These are phyloP conservation scores for Lepeophtheirus nordmannii DNA, from an alignment of 2,888 invertebrate species.

Conservation along the genomic window DNA sequence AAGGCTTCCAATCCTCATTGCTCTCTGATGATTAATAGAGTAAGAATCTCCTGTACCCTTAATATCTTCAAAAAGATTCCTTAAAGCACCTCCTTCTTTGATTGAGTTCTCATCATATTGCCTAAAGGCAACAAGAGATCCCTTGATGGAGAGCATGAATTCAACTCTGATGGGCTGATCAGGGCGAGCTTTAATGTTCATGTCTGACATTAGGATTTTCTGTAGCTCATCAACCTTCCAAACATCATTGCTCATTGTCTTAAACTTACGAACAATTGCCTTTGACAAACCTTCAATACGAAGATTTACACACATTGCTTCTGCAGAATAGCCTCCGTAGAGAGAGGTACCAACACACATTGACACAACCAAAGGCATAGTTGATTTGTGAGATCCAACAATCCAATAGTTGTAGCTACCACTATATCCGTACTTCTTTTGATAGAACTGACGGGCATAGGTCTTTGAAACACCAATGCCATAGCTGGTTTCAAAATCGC, in stretches of 20 bases:
- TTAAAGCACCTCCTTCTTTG: not conserved
- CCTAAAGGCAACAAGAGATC: constrained; percentile 4
- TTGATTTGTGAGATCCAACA: constrained; percentile 15
- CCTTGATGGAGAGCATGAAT: constrained; percentile 15
- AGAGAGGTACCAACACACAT: constrained; percentile 4
- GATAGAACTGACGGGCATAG: constrained; percentile 14
- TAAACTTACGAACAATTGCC: constrained; percentile 15
- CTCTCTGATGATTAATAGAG: constrained; percentile 22
- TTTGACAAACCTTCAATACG: constrained; percentile 19
- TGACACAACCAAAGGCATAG: constrained; percentile 6
- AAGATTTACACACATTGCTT: not conserved
- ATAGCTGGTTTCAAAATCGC: constrained; percentile 16
- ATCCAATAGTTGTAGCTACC: constrained; percentile 1
- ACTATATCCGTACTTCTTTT: constrained; percentile 21
- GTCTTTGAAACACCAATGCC: constrained; percentile 24
- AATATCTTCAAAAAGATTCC: constrained; percentile 3
- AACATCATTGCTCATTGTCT: not conserved
- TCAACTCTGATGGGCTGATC: constrained; percentile 18
- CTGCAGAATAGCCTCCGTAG: constrained; percentile 6
- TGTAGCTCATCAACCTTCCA: constrained; percentile 19
- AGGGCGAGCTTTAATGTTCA: constrained; percentile 8
- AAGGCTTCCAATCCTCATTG: not conserved
- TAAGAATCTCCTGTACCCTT: constrained; percentile 15
- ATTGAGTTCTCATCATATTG: constrained; percentile 5
- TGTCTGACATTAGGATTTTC: constrained; percentile 6